A percentile compares a stretch with the other conserved stretches of the same genome.
Evolutionary conservation across 2,888 invertebrate species (phyloP).

Genomic region (Oasisia sp.): DNA sequence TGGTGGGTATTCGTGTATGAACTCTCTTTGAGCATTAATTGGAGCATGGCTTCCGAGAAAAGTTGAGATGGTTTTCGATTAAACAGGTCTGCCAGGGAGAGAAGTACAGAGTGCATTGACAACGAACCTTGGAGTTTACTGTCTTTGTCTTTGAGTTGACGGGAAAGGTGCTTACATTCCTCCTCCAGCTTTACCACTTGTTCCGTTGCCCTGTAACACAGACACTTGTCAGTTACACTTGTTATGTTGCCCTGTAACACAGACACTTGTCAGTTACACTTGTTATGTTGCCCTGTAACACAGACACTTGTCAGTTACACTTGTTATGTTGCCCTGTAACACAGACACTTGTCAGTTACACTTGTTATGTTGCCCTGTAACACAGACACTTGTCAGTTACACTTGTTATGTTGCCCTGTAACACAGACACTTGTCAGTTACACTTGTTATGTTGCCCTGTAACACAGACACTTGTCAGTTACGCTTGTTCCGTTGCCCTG

Average conservation of each 20-base stretch:
- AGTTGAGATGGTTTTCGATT: too few species aligned
- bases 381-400: neutral
- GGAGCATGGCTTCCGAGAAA: too few species aligned
- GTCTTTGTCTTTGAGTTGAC: conserved; percentile 56
- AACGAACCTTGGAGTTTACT: conserved; percentile 51
- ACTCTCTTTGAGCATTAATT: too few species aligned
- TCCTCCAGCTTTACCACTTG: conserved; percentile 55
- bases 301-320: too few species aligned
- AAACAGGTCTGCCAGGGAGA: too few species aligned
- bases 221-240: neutral
- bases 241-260: too few species aligned
- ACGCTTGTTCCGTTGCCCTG: conserved; percentile 54
- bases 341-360: neutral
- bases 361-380: conserved; percentile 55
- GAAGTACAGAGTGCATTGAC: too few species aligned
- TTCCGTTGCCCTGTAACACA: conserved; percentile 51
- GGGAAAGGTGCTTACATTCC: conserved; percentile 52
- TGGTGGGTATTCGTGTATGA: too few species aligned
- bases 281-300: conserved; percentile 53
- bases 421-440: conserved; percentile 21
- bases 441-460: conserved; percentile 52
- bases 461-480: conserved; percentile 28
- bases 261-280: too few species aligned
- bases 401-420: conserved; percentile 54
- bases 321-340: conserved; percentile 54